phyloP scores from a whole-genome alignment of 2,113 vertebrate genomes.

The Rhinolophus ferrumequinum region DNA sequence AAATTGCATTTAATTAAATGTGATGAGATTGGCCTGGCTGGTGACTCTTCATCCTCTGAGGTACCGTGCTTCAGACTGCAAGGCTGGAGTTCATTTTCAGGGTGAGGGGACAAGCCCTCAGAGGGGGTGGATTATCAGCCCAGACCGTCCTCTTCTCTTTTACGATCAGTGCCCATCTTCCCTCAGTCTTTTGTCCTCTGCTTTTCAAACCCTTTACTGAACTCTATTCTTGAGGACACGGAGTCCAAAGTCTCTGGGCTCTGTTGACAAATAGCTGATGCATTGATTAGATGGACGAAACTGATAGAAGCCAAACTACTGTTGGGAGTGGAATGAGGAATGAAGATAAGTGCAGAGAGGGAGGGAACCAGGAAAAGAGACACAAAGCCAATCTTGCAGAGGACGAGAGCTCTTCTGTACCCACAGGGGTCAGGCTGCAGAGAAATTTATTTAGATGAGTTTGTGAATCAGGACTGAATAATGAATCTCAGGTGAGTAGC shows the following conservation, averaged over 20 bases:
- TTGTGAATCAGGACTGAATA: background rate
- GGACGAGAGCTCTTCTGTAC: background rate
- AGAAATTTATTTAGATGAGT: background rate
- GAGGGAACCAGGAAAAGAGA: background rate
- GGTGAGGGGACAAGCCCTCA: background rate
- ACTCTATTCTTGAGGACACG: conserved; percentile 26
- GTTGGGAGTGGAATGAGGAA: background rate
- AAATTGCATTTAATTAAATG: conserved; percentile 5
- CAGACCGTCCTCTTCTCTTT: background rate
- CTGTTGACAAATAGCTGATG: conserved; percentile 52
- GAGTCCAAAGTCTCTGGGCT: background rate
- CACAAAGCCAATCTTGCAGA: background rate
- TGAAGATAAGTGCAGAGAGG: background rate
- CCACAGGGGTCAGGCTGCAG: background rate
- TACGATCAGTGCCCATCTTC: background rate
- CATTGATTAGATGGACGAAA: conserved; percentile 53
- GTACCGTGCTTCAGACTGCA: background rate
- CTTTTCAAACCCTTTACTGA: background rate
- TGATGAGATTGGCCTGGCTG: background rate
- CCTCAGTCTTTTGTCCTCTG: background rate
- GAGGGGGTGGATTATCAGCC: background rate
- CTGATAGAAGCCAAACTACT: conserved; percentile 49
- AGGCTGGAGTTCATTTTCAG: background rate
- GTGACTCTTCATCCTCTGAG: background rate
- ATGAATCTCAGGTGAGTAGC: background rate